A percentile compares a stretch with the other conserved stretches of the same genome.
Evolutionary conservation across 2,113 vertebrate species (phyloP).

Genomic region (Cebus imitator): DNA sequence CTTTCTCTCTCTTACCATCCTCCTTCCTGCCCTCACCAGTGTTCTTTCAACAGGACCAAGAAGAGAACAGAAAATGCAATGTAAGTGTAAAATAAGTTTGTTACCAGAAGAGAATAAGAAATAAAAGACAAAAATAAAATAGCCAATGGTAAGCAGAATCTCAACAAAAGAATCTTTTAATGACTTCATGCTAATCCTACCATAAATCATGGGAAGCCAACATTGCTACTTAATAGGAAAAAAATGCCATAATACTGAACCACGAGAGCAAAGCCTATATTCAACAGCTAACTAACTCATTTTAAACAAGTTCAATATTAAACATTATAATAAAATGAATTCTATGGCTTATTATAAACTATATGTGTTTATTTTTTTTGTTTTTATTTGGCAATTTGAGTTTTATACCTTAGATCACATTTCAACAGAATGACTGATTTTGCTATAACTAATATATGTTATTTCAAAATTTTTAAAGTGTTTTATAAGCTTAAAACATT

Average conservation of each 20-base stretch:
- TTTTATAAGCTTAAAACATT: conserved; percentile 10
- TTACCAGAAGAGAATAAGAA: conserved; percentile 14
- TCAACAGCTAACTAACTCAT: neutral
- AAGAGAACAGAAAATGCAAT: neutral
- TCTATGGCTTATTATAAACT: neutral
- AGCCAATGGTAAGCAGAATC: neutral
- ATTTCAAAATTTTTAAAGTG: neutral
- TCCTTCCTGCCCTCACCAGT: neutral
- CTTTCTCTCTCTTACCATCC: fast-evolving
- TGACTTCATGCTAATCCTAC: neutral
- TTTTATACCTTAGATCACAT: neutral
- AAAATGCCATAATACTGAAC: neutral
- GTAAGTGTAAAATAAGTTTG: conserved; percentile 7
- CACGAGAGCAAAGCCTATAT: neutral
- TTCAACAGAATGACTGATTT: conserved; percentile 25
- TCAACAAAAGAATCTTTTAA: neutral
- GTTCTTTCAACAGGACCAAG: neutral
- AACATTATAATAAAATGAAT: neutral
- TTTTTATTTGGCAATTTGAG: conserved; percentile 35
- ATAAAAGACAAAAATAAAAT: conserved; percentile 26
- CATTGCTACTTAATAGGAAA: neutral
- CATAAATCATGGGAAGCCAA: neutral
- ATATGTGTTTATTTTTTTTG: neutral
- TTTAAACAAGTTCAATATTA: conserved; percentile 8
- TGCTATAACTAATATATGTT: neutral